These are phyloP conservation scores for Halictus ligatus DNA, from an alignment of 2,888 invertebrate species.

Conservation along the genomic window DNA sequence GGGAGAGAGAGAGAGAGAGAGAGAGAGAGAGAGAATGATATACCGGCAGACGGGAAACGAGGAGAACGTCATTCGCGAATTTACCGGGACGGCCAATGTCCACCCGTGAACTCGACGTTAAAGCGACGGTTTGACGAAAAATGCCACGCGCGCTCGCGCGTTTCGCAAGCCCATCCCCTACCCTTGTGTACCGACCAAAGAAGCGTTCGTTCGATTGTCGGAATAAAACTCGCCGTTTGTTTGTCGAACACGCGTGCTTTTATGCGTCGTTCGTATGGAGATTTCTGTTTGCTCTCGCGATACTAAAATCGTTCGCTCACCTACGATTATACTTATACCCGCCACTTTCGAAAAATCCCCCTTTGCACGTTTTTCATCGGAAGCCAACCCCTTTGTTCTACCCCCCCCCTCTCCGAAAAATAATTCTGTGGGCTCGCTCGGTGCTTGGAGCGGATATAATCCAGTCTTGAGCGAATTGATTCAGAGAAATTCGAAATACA, in stretches of 20 bases:
- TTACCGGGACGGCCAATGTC: conserved; percentile 21
- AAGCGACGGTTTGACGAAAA: conserved; percentile 81
- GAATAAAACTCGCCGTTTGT: conserved; percentile 66
- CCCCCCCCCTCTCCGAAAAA: not conserved
- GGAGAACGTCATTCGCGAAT: conserved; percentile 25
- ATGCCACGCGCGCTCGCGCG: conserved; percentile 68
- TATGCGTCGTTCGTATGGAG: conserved; percentile 15
- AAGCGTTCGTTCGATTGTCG: conserved; percentile 68
- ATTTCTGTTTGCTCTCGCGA: conserved; percentile 32
- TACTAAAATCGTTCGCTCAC: conserved; percentile 20
- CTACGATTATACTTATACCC: conserved; percentile 13
- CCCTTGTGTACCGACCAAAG: conserved; percentile 58
- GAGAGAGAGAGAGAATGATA: not conserved
- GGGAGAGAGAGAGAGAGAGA: too few species aligned
- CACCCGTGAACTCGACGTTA: conserved; percentile 77
- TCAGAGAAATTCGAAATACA: not conserved
- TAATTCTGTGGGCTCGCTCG: not conserved
- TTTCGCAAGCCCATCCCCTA: not conserved
- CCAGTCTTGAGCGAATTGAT: not conserved
- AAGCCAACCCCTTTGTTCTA: not conserved
- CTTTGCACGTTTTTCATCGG: not conserved
- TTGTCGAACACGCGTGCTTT: conserved; percentile 61
- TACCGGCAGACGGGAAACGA: not conserved
- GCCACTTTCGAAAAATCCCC: not conserved
- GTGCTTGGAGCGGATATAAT: not conserved